A percentile compares a stretch with the other conserved stretches of the same genome.
These are phyloP conservation scores for Sebastes cheni DNA, from an alignment of 2,797 vertebrate species.

Conservation along the genomic window DNA sequence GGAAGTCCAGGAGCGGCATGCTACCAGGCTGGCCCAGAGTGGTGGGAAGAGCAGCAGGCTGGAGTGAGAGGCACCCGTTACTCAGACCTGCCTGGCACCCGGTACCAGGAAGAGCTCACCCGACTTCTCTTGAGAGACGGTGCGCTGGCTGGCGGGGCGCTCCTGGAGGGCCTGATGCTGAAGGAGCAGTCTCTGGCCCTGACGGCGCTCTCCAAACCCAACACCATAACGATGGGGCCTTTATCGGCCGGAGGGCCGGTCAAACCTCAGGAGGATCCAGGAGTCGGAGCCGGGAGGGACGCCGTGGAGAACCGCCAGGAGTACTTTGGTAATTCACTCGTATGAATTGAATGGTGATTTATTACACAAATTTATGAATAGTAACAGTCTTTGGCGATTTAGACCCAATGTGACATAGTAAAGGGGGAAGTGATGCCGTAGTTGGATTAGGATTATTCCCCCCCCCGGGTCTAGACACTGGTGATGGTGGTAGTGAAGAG, in stretches of 20 bases:
- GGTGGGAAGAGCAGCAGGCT: slow-evolving; percentile 78
- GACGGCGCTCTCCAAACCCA: slow-evolving; percentile 58
- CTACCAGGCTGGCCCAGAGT: slow-evolving; percentile 76
- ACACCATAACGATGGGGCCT: neutral
- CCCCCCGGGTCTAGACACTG: too few species aligned
- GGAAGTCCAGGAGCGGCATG: slow-evolving; percentile 79
- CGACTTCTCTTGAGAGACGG: slow-evolving; percentile 80
- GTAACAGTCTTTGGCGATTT: too few species aligned
- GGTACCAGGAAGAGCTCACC: slow-evolving; percentile 84
- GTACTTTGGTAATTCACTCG: slow-evolving; percentile 84
- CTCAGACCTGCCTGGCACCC: slow-evolving; percentile 82
- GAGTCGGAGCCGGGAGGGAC: slow-evolving; percentile 65
- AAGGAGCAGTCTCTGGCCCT: slow-evolving; percentile 70
- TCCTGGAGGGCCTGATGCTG: slow-evolving; percentile 79
- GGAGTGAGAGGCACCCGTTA: slow-evolving; percentile 69
- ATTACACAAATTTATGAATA: too few species aligned
- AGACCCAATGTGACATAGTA: too few species aligned
- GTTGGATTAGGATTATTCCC: too few species aligned
- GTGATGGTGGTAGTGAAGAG: too few species aligned
- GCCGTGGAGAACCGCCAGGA: slow-evolving; percentile 81
- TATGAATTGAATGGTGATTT: too few species aligned
- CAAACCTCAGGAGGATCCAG: slow-evolving; percentile 77
- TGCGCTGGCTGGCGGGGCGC: slow-evolving; percentile 73
- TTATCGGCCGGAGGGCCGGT: slow-evolving; percentile 37
- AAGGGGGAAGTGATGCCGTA: too few species aligned